Percentiles rank a stretch among this genome's conserved stretches.
These are phyloP conservation scores for Caenorhabditis remanei DNA, from an alignment of 1,140 invertebrate species.

Conservation along the genomic window DNA sequence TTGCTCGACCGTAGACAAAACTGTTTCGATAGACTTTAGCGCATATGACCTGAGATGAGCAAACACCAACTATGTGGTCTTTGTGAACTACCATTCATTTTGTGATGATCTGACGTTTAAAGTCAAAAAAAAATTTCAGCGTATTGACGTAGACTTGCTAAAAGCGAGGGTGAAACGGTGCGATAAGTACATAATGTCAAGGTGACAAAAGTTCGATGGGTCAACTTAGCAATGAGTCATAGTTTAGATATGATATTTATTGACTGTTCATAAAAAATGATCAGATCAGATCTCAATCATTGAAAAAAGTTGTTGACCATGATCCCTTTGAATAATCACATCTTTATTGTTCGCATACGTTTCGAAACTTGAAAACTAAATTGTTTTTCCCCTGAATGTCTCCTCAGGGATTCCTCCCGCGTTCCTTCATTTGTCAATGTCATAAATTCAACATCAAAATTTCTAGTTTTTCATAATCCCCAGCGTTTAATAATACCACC, in stretches of 20 bases:
- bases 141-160: not conserved
- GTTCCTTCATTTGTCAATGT: not conserved
- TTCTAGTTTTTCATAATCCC: slow-evolving; percentile 6
- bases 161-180: not conserved
- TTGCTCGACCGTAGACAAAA: not conserved
- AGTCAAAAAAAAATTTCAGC: not conserved
- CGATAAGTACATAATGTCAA: not conserved
- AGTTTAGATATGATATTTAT: not conserved
- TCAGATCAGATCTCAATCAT: no score
- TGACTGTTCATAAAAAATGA: not conserved
- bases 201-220: not conserved
- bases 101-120: not conserved
- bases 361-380: not conserved
- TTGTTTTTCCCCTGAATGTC: not conserved
- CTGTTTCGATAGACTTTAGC: slow-evolving; percentile 1
- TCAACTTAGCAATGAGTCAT: not conserved
- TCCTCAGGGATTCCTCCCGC: not conserved
- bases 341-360: not conserved
- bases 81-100: not conserved
- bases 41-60: not conserved
- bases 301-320: no score
- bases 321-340: no score
- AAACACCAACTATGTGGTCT: slow-evolving; percentile 4
- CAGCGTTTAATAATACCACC: slow-evolving; percentile 10
- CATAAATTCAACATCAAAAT: not conserved